Conservation (phyloP, 2,888 invertebrate genomes). For the Lucinisca nassula region DNA sequence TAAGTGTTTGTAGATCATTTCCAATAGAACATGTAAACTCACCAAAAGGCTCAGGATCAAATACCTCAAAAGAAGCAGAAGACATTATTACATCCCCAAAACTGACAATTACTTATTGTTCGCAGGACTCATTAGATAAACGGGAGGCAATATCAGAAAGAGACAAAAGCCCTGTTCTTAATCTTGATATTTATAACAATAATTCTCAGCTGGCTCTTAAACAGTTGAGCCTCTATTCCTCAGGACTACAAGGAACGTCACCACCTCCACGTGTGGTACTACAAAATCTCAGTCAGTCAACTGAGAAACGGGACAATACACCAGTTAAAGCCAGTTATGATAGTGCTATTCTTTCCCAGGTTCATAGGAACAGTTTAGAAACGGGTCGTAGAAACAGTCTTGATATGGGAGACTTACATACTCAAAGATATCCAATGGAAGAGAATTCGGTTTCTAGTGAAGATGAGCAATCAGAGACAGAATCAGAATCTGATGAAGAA, state of each 20-base stretch:
- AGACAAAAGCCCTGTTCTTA: not conserved
- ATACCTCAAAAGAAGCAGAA: constrained; percentile 73
- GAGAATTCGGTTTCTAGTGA: constrained; percentile 67
- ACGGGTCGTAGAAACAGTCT: not conserved
- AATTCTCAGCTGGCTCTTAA: constrained; percentile 69
- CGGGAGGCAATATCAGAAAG: not conserved
- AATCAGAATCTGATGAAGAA: constrained; percentile 50
- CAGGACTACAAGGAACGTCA: constrained; percentile 73
- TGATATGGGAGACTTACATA: constrained; percentile 41
- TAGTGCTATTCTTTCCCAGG: constrained; percentile 71
- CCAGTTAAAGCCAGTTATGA: constrained; percentile 78
- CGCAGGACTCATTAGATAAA: constrained; percentile 58
- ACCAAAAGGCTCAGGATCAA: constrained; percentile 71
- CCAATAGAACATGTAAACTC: constrained; percentile 60
- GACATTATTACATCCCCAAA: constrained; percentile 74
- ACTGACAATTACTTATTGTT: constrained; percentile 65
- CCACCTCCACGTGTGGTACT: constrained; percentile 81
- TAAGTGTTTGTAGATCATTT: constrained; percentile 69
- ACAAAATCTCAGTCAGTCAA: constrained; percentile 67
- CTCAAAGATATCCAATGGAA: constrained; percentile 56
- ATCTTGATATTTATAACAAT: constrained; percentile 63
- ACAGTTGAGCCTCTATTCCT: constrained; percentile 70
- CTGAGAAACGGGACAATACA: constrained; percentile 51
- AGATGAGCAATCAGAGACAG: constrained; percentile 29
- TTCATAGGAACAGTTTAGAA: constrained; percentile 59